Conservation (phyloP, 2,888 invertebrate genomes). For the Iphiclides podalirius region DNA sequence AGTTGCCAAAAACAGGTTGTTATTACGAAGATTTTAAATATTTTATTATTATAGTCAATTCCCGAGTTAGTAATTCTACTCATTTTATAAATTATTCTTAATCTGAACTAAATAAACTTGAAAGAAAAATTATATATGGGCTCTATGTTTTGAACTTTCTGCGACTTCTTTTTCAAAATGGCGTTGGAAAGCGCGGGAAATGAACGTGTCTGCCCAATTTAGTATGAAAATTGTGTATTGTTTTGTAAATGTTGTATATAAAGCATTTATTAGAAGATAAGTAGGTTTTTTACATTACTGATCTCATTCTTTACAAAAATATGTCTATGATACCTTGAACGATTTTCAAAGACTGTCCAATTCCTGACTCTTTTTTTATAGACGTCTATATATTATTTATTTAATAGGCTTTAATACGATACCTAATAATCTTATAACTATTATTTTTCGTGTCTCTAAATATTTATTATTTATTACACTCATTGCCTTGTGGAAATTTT, state of each 20-base stretch:
- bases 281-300: conserved; percentile 29
- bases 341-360: conserved; percentile 20
- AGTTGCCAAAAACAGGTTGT: conserved; percentile 17
- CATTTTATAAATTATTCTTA: background rate
- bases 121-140: conserved; percentile 4
- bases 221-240: conserved; percentile 3
- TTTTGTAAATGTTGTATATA: conserved; percentile 27
- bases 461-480: background rate
- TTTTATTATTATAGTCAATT: conserved; percentile 4
- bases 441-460: background rate
- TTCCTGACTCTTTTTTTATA: conserved; percentile 18
- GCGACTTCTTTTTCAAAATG: conserved; percentile 1
- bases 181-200: conserved; percentile 6
- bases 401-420: background rate
- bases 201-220: background rate
- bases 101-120: background rate
- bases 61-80: background rate
- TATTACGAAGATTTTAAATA: background rate
- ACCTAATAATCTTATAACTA: background rate
- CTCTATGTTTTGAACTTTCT: background rate
- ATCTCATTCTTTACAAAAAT: conserved; percentile 28
- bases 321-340: conserved; percentile 6
- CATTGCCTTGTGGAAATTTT: background rate
- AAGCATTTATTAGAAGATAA: conserved; percentile 29
- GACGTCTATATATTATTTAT: background rate